Conservation (phyloP, 23 tunicate genomes). For the Halocynthia roretzi region DNA sequence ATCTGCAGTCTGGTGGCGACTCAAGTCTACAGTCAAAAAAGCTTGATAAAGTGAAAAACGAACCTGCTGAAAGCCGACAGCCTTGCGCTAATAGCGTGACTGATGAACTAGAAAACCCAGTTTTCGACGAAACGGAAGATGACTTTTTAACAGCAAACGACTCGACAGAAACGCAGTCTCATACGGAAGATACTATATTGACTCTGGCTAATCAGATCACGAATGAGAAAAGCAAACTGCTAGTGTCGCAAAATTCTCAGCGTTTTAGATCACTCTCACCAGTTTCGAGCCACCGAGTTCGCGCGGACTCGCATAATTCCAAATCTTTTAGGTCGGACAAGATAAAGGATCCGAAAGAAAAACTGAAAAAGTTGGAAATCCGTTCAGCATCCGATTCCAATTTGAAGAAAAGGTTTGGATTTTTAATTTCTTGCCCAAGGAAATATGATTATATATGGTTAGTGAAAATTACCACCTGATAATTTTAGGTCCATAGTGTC, state of each 20-base stretch:
- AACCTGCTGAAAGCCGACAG: no score
- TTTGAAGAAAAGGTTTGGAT: constrained; percentile 2
- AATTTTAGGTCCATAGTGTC: not conserved
- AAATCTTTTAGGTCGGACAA: not conserved
- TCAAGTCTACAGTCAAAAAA: no score
- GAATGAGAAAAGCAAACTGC: not conserved
- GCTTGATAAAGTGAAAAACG: no score
- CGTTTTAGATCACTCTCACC: constrained; percentile 15
- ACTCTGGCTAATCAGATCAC: constrained; percentile 23
- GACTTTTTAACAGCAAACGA: no score
- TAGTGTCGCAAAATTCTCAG: not conserved
- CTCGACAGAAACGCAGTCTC: no score
- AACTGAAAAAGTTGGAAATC: not conserved
- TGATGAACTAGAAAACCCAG: no score
- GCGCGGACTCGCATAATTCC: no score
- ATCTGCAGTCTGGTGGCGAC: no score
- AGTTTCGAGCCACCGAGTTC: not conserved
- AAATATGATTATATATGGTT: not conserved
- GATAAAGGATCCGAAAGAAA: not conserved
- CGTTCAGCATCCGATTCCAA: not conserved
- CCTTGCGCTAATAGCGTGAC: no score
- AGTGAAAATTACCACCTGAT: not conserved
- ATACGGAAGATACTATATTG: constrained; percentile 13
- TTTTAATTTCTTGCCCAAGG: no score
- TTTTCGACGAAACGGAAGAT: no score